These are phyloP conservation scores for Arvicanthis niloticus DNA, from an alignment of 2,113 vertebrate genomes.

Conservation along the genomic window DNA sequence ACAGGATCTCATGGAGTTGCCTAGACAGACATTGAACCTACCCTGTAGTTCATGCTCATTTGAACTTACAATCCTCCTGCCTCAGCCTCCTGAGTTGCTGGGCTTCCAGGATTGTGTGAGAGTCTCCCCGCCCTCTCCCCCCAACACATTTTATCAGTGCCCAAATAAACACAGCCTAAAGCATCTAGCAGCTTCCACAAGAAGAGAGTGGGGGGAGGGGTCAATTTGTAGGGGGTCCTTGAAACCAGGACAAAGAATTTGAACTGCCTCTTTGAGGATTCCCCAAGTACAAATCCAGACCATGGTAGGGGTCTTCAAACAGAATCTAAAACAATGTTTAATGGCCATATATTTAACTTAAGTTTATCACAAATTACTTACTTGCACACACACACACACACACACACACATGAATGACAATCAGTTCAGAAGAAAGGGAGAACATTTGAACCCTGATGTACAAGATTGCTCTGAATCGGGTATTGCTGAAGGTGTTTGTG, in stretches of 20 bases:
- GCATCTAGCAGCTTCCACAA: not conserved
- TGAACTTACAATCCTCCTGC: not conserved
- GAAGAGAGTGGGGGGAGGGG: not conserved
- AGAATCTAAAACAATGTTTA: constrained; percentile 21
- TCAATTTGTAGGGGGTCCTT: not conserved
- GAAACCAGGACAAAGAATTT: not conserved
- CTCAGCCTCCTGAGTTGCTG: not conserved
- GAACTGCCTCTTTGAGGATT: not conserved
- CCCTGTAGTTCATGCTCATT: not conserved
- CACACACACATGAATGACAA: not conserved
- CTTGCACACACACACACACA: not conserved
- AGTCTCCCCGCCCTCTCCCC: no score
- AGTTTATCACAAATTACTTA: constrained; percentile 35
- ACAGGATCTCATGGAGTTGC: not conserved
- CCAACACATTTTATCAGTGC: not conserved
- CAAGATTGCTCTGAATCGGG: not conserved
- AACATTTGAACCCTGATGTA: not conserved
- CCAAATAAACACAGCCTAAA: not conserved
- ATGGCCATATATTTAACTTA: not conserved
- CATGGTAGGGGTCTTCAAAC: not conserved
- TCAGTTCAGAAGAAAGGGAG: constrained; percentile 1
- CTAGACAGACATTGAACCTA: not conserved
- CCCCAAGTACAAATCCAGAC: not conserved
- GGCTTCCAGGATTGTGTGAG: not conserved
- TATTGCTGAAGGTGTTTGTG: not conserved